phyloP scores from a whole-genome alignment of 2,888 invertebrate species.

The Caenorhabditis japonica region DNA sequence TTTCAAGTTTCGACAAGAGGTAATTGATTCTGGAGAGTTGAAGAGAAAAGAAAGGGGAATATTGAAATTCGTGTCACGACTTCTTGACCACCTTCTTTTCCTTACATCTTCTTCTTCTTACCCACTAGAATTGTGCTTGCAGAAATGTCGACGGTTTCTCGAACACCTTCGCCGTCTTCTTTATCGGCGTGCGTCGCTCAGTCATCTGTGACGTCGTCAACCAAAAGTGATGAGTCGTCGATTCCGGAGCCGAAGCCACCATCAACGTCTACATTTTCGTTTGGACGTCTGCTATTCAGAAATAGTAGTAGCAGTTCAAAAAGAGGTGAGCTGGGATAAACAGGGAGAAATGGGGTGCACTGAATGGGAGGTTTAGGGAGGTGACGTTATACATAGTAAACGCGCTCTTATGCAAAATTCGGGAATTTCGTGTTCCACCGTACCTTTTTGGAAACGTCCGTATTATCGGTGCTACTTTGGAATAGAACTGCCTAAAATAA shows the following conservation, averaged over 20 bases:
- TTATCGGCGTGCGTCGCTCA: conserved; percentile 27
- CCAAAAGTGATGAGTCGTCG: conserved; percentile 31
- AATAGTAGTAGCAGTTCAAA: conserved; percentile 39
- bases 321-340: conserved; percentile 24
- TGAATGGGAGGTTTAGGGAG: too few species aligned
- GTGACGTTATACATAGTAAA: too few species aligned
- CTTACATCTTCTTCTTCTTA: not conserved
- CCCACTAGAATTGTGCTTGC: not conserved
- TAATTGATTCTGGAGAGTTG: conserved; percentile 52
- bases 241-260: conserved; percentile 32
- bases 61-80: conserved; percentile 50
- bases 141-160: conserved; percentile 39
- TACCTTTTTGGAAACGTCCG: too few species aligned
- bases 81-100: conserved; percentile 11
- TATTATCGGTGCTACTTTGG: too few species aligned
- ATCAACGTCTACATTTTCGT: conserved; percentile 31
- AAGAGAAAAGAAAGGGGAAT: conserved; percentile 12
- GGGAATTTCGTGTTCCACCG: too few species aligned
- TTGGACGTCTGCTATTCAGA: conserved; percentile 41
- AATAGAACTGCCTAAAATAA: too few species aligned
- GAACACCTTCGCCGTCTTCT: conserved; percentile 46
- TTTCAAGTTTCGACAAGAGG: too few species aligned
- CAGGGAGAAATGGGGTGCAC: not conserved
- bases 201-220: conserved; percentile 45
- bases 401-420: too few species aligned